phyloP scores from a whole-genome alignment of 1,140 invertebrate species.

The Aporrectodea caliginosa region DNA sequence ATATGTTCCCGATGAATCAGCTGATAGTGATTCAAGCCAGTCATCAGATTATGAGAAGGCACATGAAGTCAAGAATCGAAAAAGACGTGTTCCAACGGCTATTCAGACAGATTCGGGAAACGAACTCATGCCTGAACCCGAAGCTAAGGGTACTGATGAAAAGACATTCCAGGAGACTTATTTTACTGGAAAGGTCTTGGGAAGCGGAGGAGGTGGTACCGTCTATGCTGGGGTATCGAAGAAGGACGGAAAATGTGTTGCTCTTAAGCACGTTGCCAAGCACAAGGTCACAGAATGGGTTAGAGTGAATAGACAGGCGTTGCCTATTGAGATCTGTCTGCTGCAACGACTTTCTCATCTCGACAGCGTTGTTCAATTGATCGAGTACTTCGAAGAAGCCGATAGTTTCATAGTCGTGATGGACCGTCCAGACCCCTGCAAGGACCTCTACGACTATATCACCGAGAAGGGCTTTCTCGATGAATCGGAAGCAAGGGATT shows the following conservation, averaged over 20 bases:
- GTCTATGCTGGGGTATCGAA: neutral
- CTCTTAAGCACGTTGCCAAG: constrained; percentile 64
- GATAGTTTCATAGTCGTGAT: constrained; percentile 64
- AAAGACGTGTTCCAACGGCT: no score
- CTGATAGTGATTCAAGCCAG: no score
- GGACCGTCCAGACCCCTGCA: constrained; percentile 63
- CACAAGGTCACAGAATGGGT: constrained; percentile 64
- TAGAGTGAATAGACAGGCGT: constrained; percentile 45
- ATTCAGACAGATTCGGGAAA: no score
- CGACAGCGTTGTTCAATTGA: constrained; percentile 61
- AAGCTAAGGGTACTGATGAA: no score
- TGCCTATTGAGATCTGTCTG: constrained; percentile 65
- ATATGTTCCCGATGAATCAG: no score
- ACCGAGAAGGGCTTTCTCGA: constrained; percentile 62
- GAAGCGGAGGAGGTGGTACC: neutral
- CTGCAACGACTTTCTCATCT: constrained; percentile 61
- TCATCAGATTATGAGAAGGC: no score
- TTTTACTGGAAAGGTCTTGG: neutral
- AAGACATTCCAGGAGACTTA: neutral
- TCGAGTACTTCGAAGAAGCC: constrained; percentile 63
- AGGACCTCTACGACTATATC: constrained; percentile 69
- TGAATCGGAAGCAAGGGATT: constrained; percentile 60
- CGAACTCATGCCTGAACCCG: no score
- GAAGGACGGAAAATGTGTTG: constrained; percentile 47
- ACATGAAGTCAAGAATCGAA: no score